Conservation (phyloP, 2,797 vertebrate species). For the Eremophila alpestris region DNA sequence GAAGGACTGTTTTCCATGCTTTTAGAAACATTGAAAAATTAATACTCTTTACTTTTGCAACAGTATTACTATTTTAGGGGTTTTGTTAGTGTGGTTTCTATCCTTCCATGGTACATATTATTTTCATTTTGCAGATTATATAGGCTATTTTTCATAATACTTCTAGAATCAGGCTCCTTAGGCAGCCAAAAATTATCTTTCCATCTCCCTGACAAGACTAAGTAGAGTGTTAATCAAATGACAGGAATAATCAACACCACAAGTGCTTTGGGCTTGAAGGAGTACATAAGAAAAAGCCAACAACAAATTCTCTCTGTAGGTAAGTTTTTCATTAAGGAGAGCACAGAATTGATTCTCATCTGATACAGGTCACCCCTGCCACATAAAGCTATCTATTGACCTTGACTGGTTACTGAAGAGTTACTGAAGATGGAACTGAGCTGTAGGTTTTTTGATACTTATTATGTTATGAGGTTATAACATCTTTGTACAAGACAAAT, state of each 20-base stretch:
- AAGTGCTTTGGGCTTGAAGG: not conserved
- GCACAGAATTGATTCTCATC: not conserved
- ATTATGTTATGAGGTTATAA: not conserved
- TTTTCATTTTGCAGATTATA: not conserved
- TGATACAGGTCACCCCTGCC: not conserved
- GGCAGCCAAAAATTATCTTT: not conserved
- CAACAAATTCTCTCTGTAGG: not conserved
- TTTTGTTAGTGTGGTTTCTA: not conserved
- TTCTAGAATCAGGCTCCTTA: not conserved
- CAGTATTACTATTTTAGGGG: not conserved
- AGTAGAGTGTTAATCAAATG: not conserved
- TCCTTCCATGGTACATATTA: not conserved
- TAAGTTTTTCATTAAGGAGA: not conserved
- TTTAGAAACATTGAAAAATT: not conserved
- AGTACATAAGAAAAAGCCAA: accelerated
- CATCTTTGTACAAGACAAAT: not conserved
- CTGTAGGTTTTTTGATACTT: not conserved
- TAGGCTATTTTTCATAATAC: not conserved
- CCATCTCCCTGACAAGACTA: not conserved
- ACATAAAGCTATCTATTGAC: not conserved
- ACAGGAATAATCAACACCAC: not conserved
- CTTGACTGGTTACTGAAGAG: not conserved
- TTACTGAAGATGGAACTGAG: not conserved
- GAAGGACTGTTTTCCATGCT: not conserved
- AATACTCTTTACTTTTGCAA: not conserved